Percentiles rank a stretch among this genome's conserved stretches.
These are phyloP conservation scores for Zygaena filipendulae DNA, from an alignment of 2,888 invertebrate genomes.

Conservation along the genomic window DNA sequence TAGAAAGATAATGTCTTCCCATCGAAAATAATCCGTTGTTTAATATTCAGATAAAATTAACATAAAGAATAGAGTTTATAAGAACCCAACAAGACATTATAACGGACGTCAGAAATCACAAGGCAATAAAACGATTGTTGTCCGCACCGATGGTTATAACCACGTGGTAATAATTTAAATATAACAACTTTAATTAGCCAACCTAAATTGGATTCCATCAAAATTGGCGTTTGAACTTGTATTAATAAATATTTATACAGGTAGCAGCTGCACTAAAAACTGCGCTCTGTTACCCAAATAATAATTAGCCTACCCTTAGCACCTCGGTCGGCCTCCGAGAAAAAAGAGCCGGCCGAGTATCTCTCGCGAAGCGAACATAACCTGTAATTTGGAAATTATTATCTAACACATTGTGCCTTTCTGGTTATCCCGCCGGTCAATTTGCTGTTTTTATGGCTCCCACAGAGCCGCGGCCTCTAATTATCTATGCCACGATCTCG, in stretches of 20 bases:
- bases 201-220: slow-evolving; percentile 50
- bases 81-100: too few species aligned
- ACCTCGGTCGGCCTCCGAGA: slow-evolving; percentile 57
- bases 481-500: slow-evolving; percentile 63
- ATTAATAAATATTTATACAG: slow-evolving; percentile 69
- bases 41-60: too few species aligned
- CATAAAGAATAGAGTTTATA: too few species aligned
- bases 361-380: slow-evolving; percentile 62
- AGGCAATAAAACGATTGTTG: too few species aligned
- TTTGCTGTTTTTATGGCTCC: slow-evolving; percentile 69
- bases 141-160: too few species aligned
- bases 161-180: too few species aligned
- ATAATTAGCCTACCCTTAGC: slow-evolving; percentile 68
- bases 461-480: slow-evolving; percentile 65
- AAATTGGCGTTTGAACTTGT: slow-evolving; percentile 58
- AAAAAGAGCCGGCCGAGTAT: slow-evolving; percentile 51
- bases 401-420: slow-evolving; percentile 70
- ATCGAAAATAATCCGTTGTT: too few species aligned
- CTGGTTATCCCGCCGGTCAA: slow-evolving; percentile 70
- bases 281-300: slow-evolving; percentile 63
- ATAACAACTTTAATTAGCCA: slow-evolving; percentile 32
- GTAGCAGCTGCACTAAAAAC: slow-evolving; percentile 67
- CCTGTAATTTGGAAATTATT: slow-evolving; percentile 70
- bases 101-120: too few species aligned
- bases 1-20: too few species aligned